phyloP scores from a whole-genome alignment of 2,797 vertebrate species.

The Sebastes cheni region DNA sequence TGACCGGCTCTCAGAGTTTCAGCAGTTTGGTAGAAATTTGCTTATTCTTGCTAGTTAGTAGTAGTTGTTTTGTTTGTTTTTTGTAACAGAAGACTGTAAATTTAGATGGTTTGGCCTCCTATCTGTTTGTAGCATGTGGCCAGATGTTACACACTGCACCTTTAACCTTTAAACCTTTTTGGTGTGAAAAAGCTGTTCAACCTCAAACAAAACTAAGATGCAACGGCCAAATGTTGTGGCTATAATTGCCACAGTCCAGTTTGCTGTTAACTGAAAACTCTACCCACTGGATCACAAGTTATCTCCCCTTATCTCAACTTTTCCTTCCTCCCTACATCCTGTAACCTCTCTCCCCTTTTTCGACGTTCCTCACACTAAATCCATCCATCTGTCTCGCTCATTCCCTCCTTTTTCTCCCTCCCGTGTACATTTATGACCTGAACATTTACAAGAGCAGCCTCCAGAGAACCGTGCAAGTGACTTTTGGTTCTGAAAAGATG shows the following conservation, averaged over 20 bases:
- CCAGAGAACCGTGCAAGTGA: constrained; percentile 4
- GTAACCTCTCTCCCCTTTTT: background rate
- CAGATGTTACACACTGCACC: background rate
- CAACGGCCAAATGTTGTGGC: background rate
- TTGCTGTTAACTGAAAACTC: background rate
- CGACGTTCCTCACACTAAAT: background rate
- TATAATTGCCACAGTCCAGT: background rate
- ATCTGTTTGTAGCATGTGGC: background rate
- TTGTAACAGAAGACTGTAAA: no score
- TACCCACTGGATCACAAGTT: background rate
- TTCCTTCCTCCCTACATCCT: background rate
- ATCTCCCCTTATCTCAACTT: background rate
- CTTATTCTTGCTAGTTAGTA: background rate
- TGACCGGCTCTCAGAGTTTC: no score
- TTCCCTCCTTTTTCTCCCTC: background rate
- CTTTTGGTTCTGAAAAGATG: constrained; percentile 26
- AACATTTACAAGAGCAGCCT: constrained; percentile 16
- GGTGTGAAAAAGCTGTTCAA: background rate
- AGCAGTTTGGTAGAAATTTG: background rate
- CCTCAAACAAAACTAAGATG: background rate
- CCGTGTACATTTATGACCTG: constrained; percentile 23
- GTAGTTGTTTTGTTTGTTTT: background rate
- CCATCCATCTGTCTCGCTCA: constrained; percentile 3
- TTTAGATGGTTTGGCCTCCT: background rate
- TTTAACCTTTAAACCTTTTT: background rate